Base-by-base conservation (phyloP, 2,888 invertebrate genomes). In the Argyresthia goedartella region DNA sequence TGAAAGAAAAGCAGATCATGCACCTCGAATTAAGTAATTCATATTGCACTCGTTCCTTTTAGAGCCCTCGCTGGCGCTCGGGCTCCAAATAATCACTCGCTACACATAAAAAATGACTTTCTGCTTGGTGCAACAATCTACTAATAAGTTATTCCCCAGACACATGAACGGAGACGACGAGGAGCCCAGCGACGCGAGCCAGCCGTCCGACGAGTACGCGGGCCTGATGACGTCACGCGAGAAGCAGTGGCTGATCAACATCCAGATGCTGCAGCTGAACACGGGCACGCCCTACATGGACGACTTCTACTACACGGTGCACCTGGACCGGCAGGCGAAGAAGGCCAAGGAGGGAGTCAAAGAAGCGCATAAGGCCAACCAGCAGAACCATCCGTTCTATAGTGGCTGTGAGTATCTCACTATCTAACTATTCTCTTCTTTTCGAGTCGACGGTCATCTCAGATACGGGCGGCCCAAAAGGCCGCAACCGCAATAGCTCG, bases 211-310 rank as follows among this genome's bases (percentile, higher is more conserved):
- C 65, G 94, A 95, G 59, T 97, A 95, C 71, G 93, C 94, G 0
- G 98, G 97, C 0, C 87, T 99, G 10, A 99, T 99, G 99, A 95
- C 95, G 11, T 91, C 91, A 57, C 89, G 95, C 34, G 99, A 99
- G 73, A 97, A 98, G 65, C 97, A 98, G 62, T 98, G 98, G 97
- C 87, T 99, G 10, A 91, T 97, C 58, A 97, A 96, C 71, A 98
- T 99, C 60, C 99, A 99, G 74, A 87, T 97, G 72, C 76, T 97
- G 55, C 98, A 98, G 69, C 88, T 98, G 1, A 96, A 97, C 69
- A 96, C 96, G 0, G 97, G 96, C 51, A 96, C 98, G 55, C 98
- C 99, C 0, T 97, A 96, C 73, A 92, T 97, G 63, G 98, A 99
- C 71, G 99, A 99, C 77, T 99, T 95, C 73, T 99, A 99, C 70